phyloP scores from a whole-genome alignment of 2,113 vertebrate species.

The Natator depressus region DNA sequence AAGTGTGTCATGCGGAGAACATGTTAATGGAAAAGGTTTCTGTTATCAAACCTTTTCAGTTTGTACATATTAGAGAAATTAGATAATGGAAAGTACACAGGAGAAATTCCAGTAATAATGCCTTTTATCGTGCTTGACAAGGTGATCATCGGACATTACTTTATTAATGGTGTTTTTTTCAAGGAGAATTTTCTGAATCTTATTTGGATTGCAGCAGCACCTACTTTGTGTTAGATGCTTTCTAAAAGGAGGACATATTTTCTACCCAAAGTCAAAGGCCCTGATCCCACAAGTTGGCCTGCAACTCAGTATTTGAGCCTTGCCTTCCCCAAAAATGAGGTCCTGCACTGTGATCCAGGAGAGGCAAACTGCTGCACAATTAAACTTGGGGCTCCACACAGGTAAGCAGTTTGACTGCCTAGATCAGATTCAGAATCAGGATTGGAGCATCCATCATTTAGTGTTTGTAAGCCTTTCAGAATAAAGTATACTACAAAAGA shows the following conservation, averaged over 20 bases:
- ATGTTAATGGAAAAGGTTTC: not conserved
- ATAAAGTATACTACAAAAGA: not conserved
- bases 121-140: slow-evolving; percentile 11
- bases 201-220: not conserved
- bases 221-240: not conserved
- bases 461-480: not conserved
- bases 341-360: not conserved
- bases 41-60: slow-evolving; percentile 7
- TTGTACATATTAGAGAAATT: not conserved
- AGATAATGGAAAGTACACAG: not conserved
- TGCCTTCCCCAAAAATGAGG: not conserved
- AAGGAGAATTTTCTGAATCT: not conserved
- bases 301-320: not conserved
- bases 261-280: not conserved
- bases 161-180: not conserved
- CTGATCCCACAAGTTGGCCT: not conserved
- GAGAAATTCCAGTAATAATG: not conserved
- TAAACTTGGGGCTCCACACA: fast-evolving
- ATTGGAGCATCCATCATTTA: not conserved
- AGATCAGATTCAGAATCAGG: not conserved
- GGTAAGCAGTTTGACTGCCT: fast-evolving
- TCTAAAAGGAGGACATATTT: not conserved
- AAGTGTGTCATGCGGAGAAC: not conserved
- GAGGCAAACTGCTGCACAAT: not conserved
- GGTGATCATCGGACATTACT: not conserved